Percentiles rank a stretch among this genome's conserved stretches.
These are phyloP conservation scores for Protaetia brevitarsis DNA, from an alignment of 1,140 invertebrate genomes.

Conservation along the genomic window DNA sequence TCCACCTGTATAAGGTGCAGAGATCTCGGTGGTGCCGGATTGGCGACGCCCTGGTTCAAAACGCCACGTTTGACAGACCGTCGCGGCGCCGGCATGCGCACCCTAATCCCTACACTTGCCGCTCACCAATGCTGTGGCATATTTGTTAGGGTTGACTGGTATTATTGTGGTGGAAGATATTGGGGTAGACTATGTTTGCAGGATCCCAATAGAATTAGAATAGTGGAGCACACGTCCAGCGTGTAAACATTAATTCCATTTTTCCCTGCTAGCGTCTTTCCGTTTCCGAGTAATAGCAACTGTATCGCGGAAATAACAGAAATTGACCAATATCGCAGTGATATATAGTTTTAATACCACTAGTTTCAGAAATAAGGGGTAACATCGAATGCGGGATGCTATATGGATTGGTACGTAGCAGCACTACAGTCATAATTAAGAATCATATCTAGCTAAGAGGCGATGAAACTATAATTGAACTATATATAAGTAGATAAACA, in stretches of 20 bases:
- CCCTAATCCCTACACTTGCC: slow-evolving; percentile 29
- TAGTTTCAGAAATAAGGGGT: background rate
- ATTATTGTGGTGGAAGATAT: slow-evolving; percentile 23
- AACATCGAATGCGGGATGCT: background rate
- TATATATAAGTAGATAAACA: no score
- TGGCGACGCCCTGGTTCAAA: slow-evolving; percentile 40
- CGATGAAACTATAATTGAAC: no score
- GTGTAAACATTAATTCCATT: slow-evolving; percentile 5
- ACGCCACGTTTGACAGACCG: slow-evolving; percentile 39
- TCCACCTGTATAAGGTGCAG: slow-evolving; percentile 36
- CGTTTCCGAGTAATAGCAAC: background rate
- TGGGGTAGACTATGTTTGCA: slow-evolving; percentile 19
- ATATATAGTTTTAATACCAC: background rate
- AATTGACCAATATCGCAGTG: background rate
- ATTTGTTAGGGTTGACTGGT: slow-evolving; percentile 20
- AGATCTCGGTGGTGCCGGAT: slow-evolving; percentile 30
- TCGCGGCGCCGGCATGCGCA: slow-evolving; percentile 37
- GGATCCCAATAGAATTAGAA: slow-evolving; percentile 5
- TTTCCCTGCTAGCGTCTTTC: background rate
- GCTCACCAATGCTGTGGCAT: slow-evolving; percentile 18
- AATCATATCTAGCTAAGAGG: no score
- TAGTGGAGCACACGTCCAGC: slow-evolving; percentile 1
- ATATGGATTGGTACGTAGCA: no score
- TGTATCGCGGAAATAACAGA: background rate
- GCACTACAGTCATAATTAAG: no score